Evolutionary conservation across 2,888 invertebrate species (phyloP).

Genomic region (Seira ritae): DNA sequence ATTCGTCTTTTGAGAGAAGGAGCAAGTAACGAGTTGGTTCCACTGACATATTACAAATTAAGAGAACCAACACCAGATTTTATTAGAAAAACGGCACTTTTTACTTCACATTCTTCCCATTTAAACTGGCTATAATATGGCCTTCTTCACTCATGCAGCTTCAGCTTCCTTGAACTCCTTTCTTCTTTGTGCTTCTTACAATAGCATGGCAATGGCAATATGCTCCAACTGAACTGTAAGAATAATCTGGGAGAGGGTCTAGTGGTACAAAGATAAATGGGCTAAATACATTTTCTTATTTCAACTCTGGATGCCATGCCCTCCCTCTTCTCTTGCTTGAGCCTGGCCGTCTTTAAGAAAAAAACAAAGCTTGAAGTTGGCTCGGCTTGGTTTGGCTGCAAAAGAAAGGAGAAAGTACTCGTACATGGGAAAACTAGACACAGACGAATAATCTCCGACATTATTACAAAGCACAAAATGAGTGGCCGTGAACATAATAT

Average conservation of each 20-base stretch:
- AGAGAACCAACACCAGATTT: conserved; percentile 57
- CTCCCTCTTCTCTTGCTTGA: no score
- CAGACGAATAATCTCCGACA: conserved; percentile 58
- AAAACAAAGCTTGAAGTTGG: no score
- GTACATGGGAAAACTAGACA: conserved; percentile 38
- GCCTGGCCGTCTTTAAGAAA: no score
- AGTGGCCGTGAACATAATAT: conserved; percentile 59
- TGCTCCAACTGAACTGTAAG: conserved; percentile 20
- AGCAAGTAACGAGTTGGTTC: conserved; percentile 55
- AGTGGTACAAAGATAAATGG: conserved; percentile 56
- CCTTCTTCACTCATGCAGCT: no score
- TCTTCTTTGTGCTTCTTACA: no score
- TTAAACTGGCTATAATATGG: no score
- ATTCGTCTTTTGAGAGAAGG: conserved; percentile 46
- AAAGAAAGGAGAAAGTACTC: conserved; percentile 34
- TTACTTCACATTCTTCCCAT: background rate
- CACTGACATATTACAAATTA: conserved; percentile 59
- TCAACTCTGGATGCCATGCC: background rate
- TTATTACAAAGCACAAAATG: conserved; percentile 59
- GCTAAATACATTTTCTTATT: conserved; percentile 37
- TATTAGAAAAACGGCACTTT: conserved; percentile 35
- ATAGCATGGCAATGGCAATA: no score
- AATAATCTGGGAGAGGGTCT: conserved; percentile 43
- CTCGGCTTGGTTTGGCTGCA: no score
- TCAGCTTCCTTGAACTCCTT: no score